phyloP scores from a whole-genome alignment of 2,797 vertebrate species.

The Echiichthys vipera region DNA sequence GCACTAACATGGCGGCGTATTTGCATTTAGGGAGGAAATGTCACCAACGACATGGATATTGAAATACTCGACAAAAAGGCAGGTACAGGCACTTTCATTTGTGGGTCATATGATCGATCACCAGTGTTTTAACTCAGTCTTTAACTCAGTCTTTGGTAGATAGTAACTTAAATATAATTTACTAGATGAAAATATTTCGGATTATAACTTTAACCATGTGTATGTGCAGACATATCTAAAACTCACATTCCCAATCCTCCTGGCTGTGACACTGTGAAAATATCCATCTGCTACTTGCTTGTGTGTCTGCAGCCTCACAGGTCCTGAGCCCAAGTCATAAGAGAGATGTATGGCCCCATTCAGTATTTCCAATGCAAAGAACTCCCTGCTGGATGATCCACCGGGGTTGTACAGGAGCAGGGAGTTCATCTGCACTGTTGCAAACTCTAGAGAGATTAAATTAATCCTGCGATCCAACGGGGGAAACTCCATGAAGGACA shows the following conservation, averaged over 20 bases:
- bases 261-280: slow-evolving; percentile 83
- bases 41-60: too few species aligned
- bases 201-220: neutral
- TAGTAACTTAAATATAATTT: too few species aligned
- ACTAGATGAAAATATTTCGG: too few species aligned
- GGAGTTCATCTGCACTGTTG: slow-evolving; percentile 79
- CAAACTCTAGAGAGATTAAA: slow-evolving; percentile 84
- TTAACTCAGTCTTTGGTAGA: too few species aligned
- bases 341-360: slow-evolving; percentile 76
- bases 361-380: slow-evolving; percentile 83
- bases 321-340: slow-evolving; percentile 84
- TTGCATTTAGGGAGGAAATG: too few species aligned
- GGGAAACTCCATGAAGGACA: slow-evolving; percentile 86
- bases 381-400: slow-evolving; percentile 71
- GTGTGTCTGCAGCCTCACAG: slow-evolving; percentile 76
- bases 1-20: too few species aligned
- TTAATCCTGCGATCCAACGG: slow-evolving; percentile 84
- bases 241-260: slow-evolving; percentile 84
- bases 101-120: too few species aligned
- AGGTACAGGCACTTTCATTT: too few species aligned
- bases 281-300: slow-evolving; percentile 83
- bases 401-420: slow-evolving; percentile 84
- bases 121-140: too few species aligned
- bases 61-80: too few species aligned
- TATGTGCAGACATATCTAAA: neutral